Conservation (phyloP, 2,888 invertebrate genomes). For the Philhelius pedissequus region DNA sequence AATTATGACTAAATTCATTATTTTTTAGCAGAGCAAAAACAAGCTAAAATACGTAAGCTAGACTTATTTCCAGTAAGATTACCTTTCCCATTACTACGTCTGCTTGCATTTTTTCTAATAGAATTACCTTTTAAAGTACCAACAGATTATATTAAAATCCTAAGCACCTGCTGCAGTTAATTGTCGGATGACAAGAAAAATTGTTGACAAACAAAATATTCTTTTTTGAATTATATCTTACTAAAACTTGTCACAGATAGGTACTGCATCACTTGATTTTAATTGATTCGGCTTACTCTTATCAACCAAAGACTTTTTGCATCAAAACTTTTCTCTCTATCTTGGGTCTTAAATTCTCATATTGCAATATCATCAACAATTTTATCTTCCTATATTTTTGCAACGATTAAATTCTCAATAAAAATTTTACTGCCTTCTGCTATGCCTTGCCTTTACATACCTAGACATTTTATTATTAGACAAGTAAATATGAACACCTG, state of each 20-base stretch:
- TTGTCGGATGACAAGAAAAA: conserved; percentile 1
- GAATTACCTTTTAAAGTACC: not conserved
- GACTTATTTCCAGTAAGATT: too few species aligned
- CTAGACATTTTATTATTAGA: too few species aligned
- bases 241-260: not conserved
- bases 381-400: not conserved
- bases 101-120: too few species aligned
- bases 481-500: conserved; percentile 40
- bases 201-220: conserved; percentile 36
- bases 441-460: not conserved
- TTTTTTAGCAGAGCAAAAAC: too few species aligned
- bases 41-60: too few species aligned
- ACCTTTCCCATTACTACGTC: too few species aligned
- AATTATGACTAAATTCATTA: too few species aligned
- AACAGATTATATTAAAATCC: not conserved
- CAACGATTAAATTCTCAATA: not conserved
- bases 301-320: not conserved
- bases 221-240: conserved; percentile 1
- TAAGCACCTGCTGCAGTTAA: not conserved
- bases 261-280: not conserved
- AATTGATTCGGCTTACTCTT: conserved; percentile 17
- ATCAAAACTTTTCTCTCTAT: not conserved
- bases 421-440: not conserved
- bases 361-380: not conserved
- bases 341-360: not conserved